Evolutionary conservation across 1,140 invertebrate genomes (phyloP).

Genomic region (Dreissena polymorpha): DNA sequence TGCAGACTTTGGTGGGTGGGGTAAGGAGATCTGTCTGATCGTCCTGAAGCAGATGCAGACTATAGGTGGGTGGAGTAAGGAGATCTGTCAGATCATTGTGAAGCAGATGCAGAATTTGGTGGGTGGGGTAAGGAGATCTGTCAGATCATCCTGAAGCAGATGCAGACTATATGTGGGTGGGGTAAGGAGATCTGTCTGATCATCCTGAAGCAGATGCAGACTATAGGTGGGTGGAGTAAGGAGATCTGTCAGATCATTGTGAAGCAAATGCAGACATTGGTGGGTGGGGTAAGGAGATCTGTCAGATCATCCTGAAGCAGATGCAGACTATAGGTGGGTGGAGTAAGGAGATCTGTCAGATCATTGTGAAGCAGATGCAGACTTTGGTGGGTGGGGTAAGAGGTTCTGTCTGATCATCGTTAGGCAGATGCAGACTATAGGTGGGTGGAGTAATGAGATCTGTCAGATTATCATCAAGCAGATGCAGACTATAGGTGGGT

Average conservation of each 20-base stretch:
- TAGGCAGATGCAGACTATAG: constrained; percentile 90
- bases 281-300: constrained; percentile 88
- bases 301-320: constrained; percentile 94
- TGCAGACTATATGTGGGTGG: constrained; percentile 81
- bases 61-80: constrained; percentile 65
- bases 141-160: constrained; percentile 94
- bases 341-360: neutral
- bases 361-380: constrained; percentile 90
- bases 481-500: constrained; percentile 83
- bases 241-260: constrained; percentile 89
- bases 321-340: constrained; percentile 83
- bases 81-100: constrained; percentile 89
- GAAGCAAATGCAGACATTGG: constrained; percentile 89
- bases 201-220: constrained; percentile 90
- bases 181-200: neutral
- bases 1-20: constrained; percentile 81
- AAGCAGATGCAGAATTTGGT: constrained; percentile 89
- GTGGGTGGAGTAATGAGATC: constrained; percentile 87
- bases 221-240: constrained; percentile 66
- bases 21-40: neutral
- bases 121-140: constrained; percentile 89
- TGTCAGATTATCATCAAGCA: constrained; percentile 95
- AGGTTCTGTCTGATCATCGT: constrained; percentile 89
- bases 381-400: constrained; percentile 65
- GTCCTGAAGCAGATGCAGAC: constrained; percentile 90